These are phyloP conservation scores for Teinopalpus imperialis DNA, from an alignment of 2,888 invertebrate species.

Conservation along the genomic window DNA sequence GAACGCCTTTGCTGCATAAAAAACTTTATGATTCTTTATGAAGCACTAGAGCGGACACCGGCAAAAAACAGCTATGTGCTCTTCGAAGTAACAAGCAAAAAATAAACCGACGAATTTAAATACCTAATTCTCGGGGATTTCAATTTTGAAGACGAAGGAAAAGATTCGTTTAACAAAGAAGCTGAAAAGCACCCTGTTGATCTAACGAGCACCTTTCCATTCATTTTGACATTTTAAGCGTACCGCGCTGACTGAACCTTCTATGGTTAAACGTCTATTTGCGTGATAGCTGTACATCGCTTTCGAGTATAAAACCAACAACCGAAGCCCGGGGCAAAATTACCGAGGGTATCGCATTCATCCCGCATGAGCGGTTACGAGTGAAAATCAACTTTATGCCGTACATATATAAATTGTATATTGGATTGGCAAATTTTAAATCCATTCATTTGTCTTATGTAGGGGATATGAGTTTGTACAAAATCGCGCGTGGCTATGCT, in stretches of 20 bases:
- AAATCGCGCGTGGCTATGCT: constrained; percentile 71
- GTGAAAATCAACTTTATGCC: constrained; percentile 31
- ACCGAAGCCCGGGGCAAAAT: constrained; percentile 63
- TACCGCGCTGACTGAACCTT: constrained; percentile 46
- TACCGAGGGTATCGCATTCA: constrained; percentile 68
- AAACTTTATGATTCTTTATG: constrained; percentile 54
- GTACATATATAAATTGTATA: constrained; percentile 23
- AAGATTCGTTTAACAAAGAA: constrained; percentile 52
- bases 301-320: constrained; percentile 45
- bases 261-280: constrained; percentile 29
- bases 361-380: constrained; percentile 26
- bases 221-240: constrained; percentile 32
- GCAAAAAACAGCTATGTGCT: constrained; percentile 54
- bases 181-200: constrained; percentile 60
- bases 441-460: constrained; percentile 61
- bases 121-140: constrained; percentile 39
- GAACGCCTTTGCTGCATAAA: constrained; percentile 56
- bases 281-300: constrained; percentile 48
- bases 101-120: constrained; percentile 54
- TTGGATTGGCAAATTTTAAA: constrained; percentile 23
- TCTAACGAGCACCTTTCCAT: constrained; percentile 56
- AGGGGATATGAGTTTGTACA: constrained; percentile 71
- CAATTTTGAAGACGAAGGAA: constrained; percentile 35
- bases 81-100: constrained; percentile 38
- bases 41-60: constrained; percentile 40